phyloP scores from a whole-genome alignment of 1,140 invertebrate genomes.

The Coenobita brevimanus region DNA sequence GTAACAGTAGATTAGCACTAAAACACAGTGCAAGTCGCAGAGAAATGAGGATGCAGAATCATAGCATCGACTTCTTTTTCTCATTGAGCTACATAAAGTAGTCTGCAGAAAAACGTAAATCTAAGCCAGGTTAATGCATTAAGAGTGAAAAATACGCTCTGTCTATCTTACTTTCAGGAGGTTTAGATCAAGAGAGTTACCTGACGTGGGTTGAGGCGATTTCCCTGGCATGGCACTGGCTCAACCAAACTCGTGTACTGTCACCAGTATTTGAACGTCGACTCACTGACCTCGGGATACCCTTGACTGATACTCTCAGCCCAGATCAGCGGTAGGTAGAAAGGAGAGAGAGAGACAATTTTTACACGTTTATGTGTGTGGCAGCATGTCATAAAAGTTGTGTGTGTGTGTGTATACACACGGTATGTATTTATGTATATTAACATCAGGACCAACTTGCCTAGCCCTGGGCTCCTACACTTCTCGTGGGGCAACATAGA shows the following conservation, averaged over 20 bases:
- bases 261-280: background rate
- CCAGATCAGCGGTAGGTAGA: background rate
- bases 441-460: no score
- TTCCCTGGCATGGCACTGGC: slow-evolving; percentile 45
- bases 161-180: background rate
- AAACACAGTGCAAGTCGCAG: background rate
- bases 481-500: no score
- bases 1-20: background rate
- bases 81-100: background rate
- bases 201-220: slow-evolving; percentile 34
- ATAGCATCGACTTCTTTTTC: background rate
- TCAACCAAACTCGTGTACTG: slow-evolving; percentile 32
- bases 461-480: no score
- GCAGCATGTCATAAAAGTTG: background rate
- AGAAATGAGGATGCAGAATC: background rate
- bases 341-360: background rate
- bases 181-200: slow-evolving; percentile 21
- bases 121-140: no score
- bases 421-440: no score
- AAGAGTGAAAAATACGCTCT: no score
- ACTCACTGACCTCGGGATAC: background rate
- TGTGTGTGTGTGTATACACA: no score
- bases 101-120: no score
- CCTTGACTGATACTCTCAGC: background rate
- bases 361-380: no score